Conservation (phyloP, 2,797 vertebrate species). For the Acanthurus leucopareius region DNA sequence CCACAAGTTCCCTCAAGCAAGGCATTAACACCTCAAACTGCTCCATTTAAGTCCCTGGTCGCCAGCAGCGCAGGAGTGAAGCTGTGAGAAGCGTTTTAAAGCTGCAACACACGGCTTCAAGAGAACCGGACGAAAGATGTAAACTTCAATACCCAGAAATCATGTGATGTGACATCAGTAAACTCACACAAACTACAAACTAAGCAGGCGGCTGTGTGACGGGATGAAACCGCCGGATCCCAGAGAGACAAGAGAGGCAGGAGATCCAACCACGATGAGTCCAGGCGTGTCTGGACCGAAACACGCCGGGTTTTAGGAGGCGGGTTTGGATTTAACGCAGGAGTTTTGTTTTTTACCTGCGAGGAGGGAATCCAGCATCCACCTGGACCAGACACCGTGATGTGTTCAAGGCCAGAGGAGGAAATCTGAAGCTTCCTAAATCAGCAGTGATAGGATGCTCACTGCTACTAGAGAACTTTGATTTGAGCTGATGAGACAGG, state of each 20-base stretch:
- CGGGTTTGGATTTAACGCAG: constrained; percentile 9
- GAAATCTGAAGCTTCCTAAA: neutral
- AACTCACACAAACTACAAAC: constrained; percentile 2
- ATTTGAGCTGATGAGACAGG: neutral
- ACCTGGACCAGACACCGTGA: neutral
- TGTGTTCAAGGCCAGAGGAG: neutral
- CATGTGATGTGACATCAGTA: constrained; percentile 52
- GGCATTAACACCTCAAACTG: constrained; percentile 58
- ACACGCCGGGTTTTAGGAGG: neutral
- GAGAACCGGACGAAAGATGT: constrained; percentile 44
- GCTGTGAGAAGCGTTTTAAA: constrained; percentile 23
- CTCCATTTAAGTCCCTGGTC: constrained; percentile 25
- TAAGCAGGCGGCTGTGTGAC: constrained; percentile 28
- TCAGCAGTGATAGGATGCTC: neutral
- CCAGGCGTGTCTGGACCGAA: constrained; percentile 11
- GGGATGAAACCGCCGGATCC: constrained; percentile 27
- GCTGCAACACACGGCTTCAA: constrained; percentile 27
- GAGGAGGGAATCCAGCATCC: neutral
- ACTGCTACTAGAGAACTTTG: neutral
- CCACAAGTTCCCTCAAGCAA: constrained; percentile 43
- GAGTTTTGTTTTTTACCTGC: constrained; percentile 5
- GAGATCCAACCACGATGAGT: constrained; percentile 18
- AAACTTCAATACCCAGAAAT: constrained; percentile 54
- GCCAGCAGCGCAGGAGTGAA: constrained; percentile 29
- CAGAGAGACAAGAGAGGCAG: constrained; percentile 28